Evolutionary conservation across 2,888 invertebrate species (phyloP).

Genomic region (Camptogramma bilineatum): DNA sequence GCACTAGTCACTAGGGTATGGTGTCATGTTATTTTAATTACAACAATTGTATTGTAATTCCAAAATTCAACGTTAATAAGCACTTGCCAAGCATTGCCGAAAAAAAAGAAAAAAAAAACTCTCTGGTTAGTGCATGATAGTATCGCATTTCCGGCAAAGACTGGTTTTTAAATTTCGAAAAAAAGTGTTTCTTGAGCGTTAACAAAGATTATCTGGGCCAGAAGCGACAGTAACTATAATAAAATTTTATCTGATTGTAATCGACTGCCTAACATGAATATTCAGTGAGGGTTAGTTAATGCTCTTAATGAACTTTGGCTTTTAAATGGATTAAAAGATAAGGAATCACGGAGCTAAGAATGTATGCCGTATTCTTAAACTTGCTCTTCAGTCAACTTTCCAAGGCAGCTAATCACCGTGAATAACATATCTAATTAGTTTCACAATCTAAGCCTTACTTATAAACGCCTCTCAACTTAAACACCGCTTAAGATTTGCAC

Average conservation of each 20-base stretch:
- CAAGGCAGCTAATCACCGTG: neutral
- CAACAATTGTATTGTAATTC: conserved; percentile 46
- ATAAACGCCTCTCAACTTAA: no score
- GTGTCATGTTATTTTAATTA: conserved; percentile 57
- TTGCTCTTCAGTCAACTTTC: neutral
- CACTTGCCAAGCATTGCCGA: conserved; percentile 27
- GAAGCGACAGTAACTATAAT: conserved; percentile 48
- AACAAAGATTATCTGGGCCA: conserved; percentile 57
- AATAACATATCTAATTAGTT: neutral
- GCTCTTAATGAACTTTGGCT: conserved; percentile 34
- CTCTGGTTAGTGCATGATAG: conserved; percentile 70
- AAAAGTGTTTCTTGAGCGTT: conserved; percentile 67
- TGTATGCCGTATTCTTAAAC: conserved; percentile 4
- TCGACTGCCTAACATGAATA: conserved; percentile 31
- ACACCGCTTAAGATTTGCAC: no score
- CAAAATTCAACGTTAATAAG: conserved; percentile 30
- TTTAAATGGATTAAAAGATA: conserved; percentile 31
- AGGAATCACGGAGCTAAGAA: conserved; percentile 9
- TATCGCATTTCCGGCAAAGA: conserved; percentile 79
- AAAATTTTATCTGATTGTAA: conserved; percentile 34
- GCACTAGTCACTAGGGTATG: conserved; percentile 24
- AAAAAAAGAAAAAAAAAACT: conserved; percentile 54
- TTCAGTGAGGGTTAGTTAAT: conserved; percentile 21
- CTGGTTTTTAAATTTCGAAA: conserved; percentile 66
- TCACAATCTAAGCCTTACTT: no score